Evolutionary conservation across 2,888 invertebrate species (phyloP), one percentile per base, ranked within the genome.

Genomic region (Corythucha ciliata): DNA sequence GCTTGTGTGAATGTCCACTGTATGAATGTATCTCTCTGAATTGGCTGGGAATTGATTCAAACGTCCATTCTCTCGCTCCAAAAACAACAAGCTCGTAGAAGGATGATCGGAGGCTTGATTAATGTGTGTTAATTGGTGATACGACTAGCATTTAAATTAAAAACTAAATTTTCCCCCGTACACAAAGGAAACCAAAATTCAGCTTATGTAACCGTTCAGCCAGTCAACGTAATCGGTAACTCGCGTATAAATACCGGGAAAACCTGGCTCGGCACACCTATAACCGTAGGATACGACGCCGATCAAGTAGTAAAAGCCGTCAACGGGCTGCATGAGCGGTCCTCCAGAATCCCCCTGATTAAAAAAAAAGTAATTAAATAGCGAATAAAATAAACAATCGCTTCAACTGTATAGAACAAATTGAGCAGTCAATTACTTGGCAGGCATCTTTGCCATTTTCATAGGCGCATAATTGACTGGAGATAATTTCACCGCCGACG

Each of bases 281-380:
- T 72, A 75, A 1, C 80, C 80, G 62, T 75, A 81, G 0, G 81
- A 81, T 0, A 80, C 79, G 0, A 81, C 68, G 1, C 81, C 82
- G 37, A 80, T 75, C 61, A 80, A 75, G 63, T 79, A 78, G 70
- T 66, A 74, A 24, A 60, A 61, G 33, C 55, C 61, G 21, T 62
- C 67, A 2, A 72, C 69, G 44, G 76, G 69, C 39, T 68, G 74
- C 80, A 85, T 82, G 12, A 88, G 68, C 0, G 88, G 87, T 3
- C 88, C 88, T 0, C 88, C 88, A 41, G 84, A 85, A 69, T 88
- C 88, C 1, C 87, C 63, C 63, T 64, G 53, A 21, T 54, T 57
- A 53, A 37, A 22, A 45, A 44, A 22, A 45, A 26, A 29, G 16
- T 27, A 34, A 51, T 16, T n/a, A 25, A 25, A 25, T 18, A 39